Evolutionary conservation across 2,888 invertebrate species (phyloP), one percentile per base, ranked within the genome.

Genomic region (Latrodectus elegans): DNA sequence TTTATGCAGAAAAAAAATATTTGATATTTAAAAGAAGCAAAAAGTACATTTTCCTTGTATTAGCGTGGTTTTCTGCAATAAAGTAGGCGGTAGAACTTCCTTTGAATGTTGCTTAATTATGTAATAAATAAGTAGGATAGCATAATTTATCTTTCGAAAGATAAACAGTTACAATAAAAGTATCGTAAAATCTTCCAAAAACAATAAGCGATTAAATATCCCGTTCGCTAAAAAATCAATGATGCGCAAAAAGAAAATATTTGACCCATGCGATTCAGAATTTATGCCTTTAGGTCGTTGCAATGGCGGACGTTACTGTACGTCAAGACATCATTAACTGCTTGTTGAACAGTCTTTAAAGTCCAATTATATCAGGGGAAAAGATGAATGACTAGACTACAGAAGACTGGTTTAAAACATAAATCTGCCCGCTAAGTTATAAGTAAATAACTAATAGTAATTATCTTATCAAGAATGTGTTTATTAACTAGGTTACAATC

Each of bases 221-320:
- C 60, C 60, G 60, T n/a, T 60, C 14, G n/a, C 60, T 60, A 11
- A 60, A 60, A 60, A n/a, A 60, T 11, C 60, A 60, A 15, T 60
- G 60, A n/a, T 60, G 60, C 60, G 60, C 6, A 15, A 60, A 52
- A 73, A 74, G 26, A 74, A 70, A 78, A 55, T 22, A 70, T 70
- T 78, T 60, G 70, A 70, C 70, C 78, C 26, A 26, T 53, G 68
- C 38, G 70, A 26, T 78, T 68, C 9, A 78, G 65, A 78, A 70
- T 70, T 15, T 17, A 70, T 78, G 70, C 78, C 77, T 78, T 15
- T 12, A 78, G 70, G 78, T 60, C 12, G 12, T 60, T 60, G 9
- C n/a, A 60, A 15, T n/a, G 60, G n/a, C 6, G 60, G 6, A 38
- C 6, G 38, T 38, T 38, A 38, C 38, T 38, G 38, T 38, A 38